Conservation (phyloP, 2,113 vertebrate genomes). For the Scopus umbretta region DNA sequence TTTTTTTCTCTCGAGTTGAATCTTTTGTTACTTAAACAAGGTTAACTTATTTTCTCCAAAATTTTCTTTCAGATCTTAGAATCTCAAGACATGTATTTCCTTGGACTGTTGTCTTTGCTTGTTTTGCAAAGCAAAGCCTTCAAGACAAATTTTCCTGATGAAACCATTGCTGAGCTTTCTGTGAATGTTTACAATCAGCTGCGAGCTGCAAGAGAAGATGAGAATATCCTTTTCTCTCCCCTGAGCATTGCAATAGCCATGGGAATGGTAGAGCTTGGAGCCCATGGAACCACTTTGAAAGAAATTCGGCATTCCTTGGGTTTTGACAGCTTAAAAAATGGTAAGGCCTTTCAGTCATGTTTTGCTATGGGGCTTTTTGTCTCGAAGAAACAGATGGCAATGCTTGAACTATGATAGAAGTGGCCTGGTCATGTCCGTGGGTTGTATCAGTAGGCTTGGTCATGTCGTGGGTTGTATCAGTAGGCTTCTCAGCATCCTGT, state of each 20-base stretch:
- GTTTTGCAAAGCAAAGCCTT: slow-evolving; percentile 74
- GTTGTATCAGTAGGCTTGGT: too few species aligned
- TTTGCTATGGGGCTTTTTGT: neutral
- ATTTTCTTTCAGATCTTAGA: slow-evolving; percentile 48
- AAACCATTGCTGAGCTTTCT: slow-evolving; percentile 85
- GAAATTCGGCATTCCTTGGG: slow-evolving; percentile 89
- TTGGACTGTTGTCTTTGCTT: slow-evolving; percentile 78
- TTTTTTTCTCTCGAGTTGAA: neutral
- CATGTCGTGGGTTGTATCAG: too few species aligned
- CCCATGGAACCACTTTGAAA: slow-evolving; percentile 84
- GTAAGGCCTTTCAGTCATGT: slow-evolving; percentile 57
- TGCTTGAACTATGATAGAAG: neutral
- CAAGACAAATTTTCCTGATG: slow-evolving; percentile 79
- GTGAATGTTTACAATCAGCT: slow-evolving; percentile 92
- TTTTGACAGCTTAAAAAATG: slow-evolving; percentile 83
- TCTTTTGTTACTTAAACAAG: neutral
- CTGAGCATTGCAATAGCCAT: slow-evolving; percentile 86
- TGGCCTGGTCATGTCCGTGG: neutral
- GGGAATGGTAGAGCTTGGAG: slow-evolving; percentile 94
- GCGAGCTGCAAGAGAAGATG: slow-evolving; percentile 81
- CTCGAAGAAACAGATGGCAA: neutral
- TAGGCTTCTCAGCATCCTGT: neutral
- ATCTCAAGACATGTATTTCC: slow-evolving; percentile 75
- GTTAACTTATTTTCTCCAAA: neutral
- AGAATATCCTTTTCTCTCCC: slow-evolving; percentile 95